Evolutionary conservation across 2,797 vertebrate genomes (phyloP), one percentile per base, ranked within the genome.

Genomic region (Cetoscarus ocellatus): DNA sequence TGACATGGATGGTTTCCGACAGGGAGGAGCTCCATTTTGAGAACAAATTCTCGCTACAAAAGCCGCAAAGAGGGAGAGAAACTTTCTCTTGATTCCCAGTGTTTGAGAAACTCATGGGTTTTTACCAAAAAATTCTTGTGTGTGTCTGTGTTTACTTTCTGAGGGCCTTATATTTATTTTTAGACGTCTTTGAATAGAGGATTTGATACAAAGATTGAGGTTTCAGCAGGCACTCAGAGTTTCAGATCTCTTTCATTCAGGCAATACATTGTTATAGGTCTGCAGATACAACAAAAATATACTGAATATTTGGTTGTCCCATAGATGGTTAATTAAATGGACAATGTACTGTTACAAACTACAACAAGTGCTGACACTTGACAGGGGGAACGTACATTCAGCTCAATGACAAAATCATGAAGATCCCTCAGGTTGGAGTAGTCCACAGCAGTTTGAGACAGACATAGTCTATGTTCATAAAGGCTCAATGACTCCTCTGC

Each of bases 1-100:
- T 84, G 85, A 90, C 77, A 89, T 84, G 78, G 89, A 90, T 91
- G 71, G 59, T 70, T 88, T 89, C 75, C 70, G 82, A 86, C 80
- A 89, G 65, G 84, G 82, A 74, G 82, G 84, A 86, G 74, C 70
- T 72, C 67, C 58, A 75, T 56, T 72, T 74, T 57, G 50, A 73
- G 70, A 89, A 70, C 69, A 76, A 70, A 71, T 60, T 70, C 39
- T 59, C 17, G 27, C 59, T 49, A 57, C 18, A 60, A 61, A 79
- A 54, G 48, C 55, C 43, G 18, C 12, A 5, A 11, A 71, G 44
- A 56, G 43, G 39, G 55, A 66, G 49, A 51, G 47, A 67, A 79
- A 77, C 71, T 42, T 66, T 73, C n/a, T 72, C 70, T 78, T 38
- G 56, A 73, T 70, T 72, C 66, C 48, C 45, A 0, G 5, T 45